Conservation (phyloP, 2,113 vertebrate genomes). For the Geococcyx californianus region DNA sequence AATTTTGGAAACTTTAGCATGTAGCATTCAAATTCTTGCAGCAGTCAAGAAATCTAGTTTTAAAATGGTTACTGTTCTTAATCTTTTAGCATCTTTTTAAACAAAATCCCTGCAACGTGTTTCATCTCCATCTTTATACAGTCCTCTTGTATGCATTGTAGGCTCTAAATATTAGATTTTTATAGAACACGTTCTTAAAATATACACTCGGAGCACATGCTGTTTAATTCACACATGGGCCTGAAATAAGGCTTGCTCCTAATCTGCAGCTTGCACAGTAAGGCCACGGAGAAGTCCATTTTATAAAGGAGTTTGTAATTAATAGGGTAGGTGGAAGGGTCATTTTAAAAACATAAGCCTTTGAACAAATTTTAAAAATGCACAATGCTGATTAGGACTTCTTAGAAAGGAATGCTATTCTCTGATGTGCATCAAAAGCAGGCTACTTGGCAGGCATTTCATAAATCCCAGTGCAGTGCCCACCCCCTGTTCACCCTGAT, state of each 20-base stretch:
- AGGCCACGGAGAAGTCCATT: constrained; percentile 22
- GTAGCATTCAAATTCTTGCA: background rate
- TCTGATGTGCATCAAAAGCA: constrained; percentile 19
- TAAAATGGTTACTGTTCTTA: background rate
- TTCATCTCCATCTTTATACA: background rate
- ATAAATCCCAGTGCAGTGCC: background rate
- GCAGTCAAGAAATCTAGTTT: background rate
- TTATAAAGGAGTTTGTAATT: constrained; percentile 46
- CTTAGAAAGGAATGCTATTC: constrained; percentile 17
- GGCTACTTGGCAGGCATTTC: constrained; percentile 18
- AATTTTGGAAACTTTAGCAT: background rate
- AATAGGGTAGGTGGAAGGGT: constrained; percentile 53
- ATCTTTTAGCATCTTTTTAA: background rate
- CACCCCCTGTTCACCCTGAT: background rate
- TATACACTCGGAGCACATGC: background rate
- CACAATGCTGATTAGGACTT: background rate
- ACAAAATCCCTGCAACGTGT: background rate
- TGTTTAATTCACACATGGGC: constrained; percentile 7
- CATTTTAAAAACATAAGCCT: constrained; percentile 46
- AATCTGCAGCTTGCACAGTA: constrained; percentile 24
- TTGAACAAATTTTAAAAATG: constrained; percentile 14
- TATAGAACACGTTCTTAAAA: background rate
- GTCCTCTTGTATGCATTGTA: background rate
- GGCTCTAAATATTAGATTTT: background rate
- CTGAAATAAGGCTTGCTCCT: constrained; percentile 15